Base-by-base conservation (phyloP, 2,888 invertebrate species). In the Drosophila suboccidentalis region DNA sequence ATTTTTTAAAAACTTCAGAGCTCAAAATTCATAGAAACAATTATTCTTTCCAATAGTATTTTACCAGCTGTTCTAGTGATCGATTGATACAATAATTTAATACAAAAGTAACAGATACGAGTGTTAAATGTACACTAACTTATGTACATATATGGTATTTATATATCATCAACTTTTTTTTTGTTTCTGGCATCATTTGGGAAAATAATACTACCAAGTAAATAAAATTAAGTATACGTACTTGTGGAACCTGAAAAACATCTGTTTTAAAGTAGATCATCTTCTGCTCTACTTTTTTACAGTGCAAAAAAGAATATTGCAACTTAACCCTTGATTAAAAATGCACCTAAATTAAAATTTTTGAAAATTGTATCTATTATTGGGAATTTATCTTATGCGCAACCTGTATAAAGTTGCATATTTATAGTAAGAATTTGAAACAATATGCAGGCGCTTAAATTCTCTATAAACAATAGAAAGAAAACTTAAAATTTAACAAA, bases 401-500 rank as follows among this genome's bases (percentile, higher is more conserved):
- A 17, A 55, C 5, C 13, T 55, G 44, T 13, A 53, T 36, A 36
- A 61, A 61, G 29, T 22, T 47, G 29, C 39, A 34, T 13, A 41
- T 49, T 32, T 17, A 43, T n/a, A 6, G 13, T 19, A 44, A 61
- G 53, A 67, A 58, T 72, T 77, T 54, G 53, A 78, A 72, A 64
- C 50, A 34, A 63, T 67, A 44, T 70, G 32, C 55, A 53, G 61
- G 41, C 54, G 59, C 50, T 54, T 74, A 59, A 53, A 77, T 59
- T 65, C 59, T 62, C 51, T 66, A 59, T 32, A 38, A 51, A 58
- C 58, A 51, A 49, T 68, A 36, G 51, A 62, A 61, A 61, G 46
- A 53, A 36, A n/a, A 46, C 68, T 75, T 65, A 79, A 17, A 44
- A 39, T 32, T n/a, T 62, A 72, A 44, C 51, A 69, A 43, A 43